Conservation (phyloP, 2,113 vertebrate species). For the Chunga burmeisteri region DNA sequence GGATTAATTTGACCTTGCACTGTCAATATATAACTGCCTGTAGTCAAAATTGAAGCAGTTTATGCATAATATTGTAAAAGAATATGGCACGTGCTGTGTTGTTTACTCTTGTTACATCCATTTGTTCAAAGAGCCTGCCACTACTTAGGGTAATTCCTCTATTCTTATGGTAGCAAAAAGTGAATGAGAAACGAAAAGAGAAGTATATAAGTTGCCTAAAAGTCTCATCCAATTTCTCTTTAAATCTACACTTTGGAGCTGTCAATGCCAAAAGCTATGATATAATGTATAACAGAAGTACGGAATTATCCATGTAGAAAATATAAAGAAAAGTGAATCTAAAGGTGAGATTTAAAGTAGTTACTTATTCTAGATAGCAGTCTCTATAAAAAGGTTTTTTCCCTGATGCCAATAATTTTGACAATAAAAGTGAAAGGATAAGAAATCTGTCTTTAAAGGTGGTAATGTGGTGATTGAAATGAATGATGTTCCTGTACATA, state of each 20-base stretch:
- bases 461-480: not conserved
- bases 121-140: not conserved
- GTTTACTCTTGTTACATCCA: not conserved
- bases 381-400: not conserved
- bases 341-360: not conserved
- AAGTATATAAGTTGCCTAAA: not conserved
- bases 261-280: not conserved
- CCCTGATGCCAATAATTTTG: not conserved
- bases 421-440: not conserved
- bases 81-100: not conserved
- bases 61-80: not conserved
- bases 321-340: not conserved
- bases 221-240: not conserved
- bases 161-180: not conserved
- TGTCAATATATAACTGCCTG: not conserved
- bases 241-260: not conserved
- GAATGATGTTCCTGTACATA: not conserved
- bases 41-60: not conserved
- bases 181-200: not conserved
- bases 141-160: not conserved
- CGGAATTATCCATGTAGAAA: not conserved
- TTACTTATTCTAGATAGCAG: not conserved
- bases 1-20: not conserved
- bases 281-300: not conserved
- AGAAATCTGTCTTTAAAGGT: slow-evolving; percentile 10